phyloP scores from a whole-genome alignment of 2,113 vertebrate genomes.

The Sinocyclocheilus grahami region DNA sequence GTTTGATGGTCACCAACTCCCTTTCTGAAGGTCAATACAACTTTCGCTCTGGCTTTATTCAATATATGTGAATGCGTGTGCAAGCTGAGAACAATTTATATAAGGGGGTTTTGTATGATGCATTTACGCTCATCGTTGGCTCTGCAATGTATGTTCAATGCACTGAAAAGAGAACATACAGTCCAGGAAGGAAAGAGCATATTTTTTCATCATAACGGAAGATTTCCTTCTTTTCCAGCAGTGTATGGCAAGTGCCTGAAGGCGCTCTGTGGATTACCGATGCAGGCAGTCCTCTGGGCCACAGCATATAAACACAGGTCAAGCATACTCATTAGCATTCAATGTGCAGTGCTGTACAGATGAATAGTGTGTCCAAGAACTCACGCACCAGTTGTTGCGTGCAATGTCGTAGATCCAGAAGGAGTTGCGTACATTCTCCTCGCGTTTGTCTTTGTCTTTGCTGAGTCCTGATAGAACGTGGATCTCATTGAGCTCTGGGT shows the following conservation, averaged over 20 bases:
- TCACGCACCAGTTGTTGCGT: conserved; percentile 91
- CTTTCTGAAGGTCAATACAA: conserved; percentile 24
- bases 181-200: background rate
- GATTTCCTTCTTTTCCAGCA: background rate
- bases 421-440: conserved; percentile 98
- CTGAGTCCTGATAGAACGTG: conserved; percentile 97
- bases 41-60: conserved; percentile 10
- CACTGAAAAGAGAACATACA: background rate
- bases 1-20: conserved; percentile 34
- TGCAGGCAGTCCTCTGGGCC: background rate
- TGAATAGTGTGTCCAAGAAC: background rate
- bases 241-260: background rate
- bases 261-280: background rate
- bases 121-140: background rate
- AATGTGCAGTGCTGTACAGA: background rate
- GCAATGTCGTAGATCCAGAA: conserved; percentile 99
- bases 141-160: background rate
- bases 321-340: conserved; percentile 1
- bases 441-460: conserved; percentile 98
- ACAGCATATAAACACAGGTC: background rate
- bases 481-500: conserved; percentile 97
- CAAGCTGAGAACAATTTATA: background rate
- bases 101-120: background rate
- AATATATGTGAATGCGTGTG: background rate
- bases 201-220: background rate